phyloP scores from a whole-genome alignment of 2,113 vertebrate genomes.

The Nymphicus hollandicus region DNA sequence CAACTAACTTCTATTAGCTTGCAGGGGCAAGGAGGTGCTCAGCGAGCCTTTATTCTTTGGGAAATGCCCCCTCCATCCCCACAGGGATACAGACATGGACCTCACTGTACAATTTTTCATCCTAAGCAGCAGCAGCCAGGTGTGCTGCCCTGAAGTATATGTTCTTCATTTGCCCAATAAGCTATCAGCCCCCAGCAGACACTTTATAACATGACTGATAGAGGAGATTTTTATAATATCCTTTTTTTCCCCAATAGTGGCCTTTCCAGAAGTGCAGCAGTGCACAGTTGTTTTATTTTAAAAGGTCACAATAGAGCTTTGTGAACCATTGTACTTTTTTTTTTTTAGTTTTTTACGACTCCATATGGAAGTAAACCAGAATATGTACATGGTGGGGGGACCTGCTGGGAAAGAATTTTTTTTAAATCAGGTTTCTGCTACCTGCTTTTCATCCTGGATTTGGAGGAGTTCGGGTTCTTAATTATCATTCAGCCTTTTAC shows the following conservation, averaged over 20 bases:
- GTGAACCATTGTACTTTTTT: background rate
- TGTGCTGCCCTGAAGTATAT: background rate
- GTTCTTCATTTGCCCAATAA: background rate
- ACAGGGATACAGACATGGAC: background rate
- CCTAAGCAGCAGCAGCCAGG: background rate
- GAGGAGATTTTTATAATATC: background rate
- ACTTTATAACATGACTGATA: background rate
- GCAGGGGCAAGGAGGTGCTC: background rate
- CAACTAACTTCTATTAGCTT: background rate
- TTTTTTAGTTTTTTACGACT: background rate
- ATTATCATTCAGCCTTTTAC: background rate
- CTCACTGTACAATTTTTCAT: background rate
- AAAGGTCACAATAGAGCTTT: slow-evolving; percentile 48
- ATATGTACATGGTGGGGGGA: background rate
- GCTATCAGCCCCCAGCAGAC: background rate
- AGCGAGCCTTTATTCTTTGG: background rate
- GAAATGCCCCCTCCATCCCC: background rate
- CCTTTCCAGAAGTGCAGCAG: slow-evolving; percentile 25
- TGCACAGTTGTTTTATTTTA: slow-evolving; percentile 26
- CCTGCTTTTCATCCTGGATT: slow-evolving; percentile 3
- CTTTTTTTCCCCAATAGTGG: background rate
- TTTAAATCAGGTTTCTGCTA: background rate
- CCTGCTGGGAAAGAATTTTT: background rate
- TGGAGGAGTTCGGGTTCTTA: background rate
- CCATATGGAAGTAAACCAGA: slow-evolving; percentile 33